Percentiles rank a stretch among this genome's conserved stretches.
phyloP scores from a whole-genome alignment of 2,888 invertebrate genomes.

The Phaonia tiefii region DNA sequence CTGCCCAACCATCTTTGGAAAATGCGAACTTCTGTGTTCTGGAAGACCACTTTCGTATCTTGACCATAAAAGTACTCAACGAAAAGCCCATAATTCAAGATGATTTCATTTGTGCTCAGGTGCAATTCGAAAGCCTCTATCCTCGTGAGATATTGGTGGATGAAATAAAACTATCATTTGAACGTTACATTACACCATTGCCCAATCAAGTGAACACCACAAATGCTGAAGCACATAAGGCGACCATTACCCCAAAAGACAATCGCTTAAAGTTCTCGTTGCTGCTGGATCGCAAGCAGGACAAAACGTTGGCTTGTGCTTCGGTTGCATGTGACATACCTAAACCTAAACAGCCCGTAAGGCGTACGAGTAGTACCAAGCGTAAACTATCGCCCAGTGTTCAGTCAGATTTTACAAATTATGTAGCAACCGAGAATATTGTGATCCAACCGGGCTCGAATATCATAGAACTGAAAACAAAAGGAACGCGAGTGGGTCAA shows the following conservation, averaged over 20 bases:
- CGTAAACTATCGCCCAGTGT: slow-evolving; percentile 85
- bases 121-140: slow-evolving; percentile 83
- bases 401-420: slow-evolving; percentile 85
- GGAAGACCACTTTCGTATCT: slow-evolving; percentile 81
- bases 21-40: slow-evolving; percentile 79
- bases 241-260: slow-evolving; percentile 71
- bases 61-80: slow-evolving; percentile 75
- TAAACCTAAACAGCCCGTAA: slow-evolving; percentile 83
- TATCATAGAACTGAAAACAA: slow-evolving; percentile 83
- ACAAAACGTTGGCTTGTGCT: slow-evolving; percentile 88
- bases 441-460: slow-evolving; percentile 85
- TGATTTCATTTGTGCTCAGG: slow-evolving; percentile 82
- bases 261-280: slow-evolving; percentile 83
- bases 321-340: slow-evolving; percentile 87
- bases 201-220: slow-evolving; percentile 54
- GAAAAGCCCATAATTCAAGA: slow-evolving; percentile 80
- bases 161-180: slow-evolving; percentile 84
- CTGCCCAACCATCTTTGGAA: slow-evolving; percentile 76
- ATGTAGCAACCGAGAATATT: slow-evolving; percentile 82
- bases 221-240: slow-evolving; percentile 30
- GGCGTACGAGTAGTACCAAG: slow-evolving; percentile 87
- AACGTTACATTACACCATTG: slow-evolving; percentile 80
- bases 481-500: slow-evolving; percentile 85
- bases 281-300: slow-evolving; percentile 90
- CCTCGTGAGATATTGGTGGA: slow-evolving; percentile 86